Evolutionary conservation across 2,888 invertebrate genomes (phyloP), one percentile per base, ranked within the genome.

Genomic region (Xanthorhoe designata): DNA sequence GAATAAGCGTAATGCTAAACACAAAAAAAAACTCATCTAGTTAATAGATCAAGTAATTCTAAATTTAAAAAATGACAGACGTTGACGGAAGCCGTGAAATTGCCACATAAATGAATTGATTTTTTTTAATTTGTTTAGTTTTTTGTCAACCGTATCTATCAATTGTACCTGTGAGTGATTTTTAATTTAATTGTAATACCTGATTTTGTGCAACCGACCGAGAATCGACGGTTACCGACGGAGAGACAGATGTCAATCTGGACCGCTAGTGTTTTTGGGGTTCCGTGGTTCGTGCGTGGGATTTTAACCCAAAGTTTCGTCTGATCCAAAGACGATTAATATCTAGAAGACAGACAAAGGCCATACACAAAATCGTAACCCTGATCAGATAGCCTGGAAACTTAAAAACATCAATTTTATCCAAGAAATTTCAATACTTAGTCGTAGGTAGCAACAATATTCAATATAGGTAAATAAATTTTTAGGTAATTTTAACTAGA

Each of bases 121-220:
- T 13, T 17, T 1, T 42, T 13, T 17, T 1, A 17, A 47, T 13
- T 1, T 13, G 17, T 47, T 17, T 47, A 47, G 47, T 65, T 82
- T 78, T 84, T 68, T 88, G 84, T 75, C 70, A 74, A 79, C 90
- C 64, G 72, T 91, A 69, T 73, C 70, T 80, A 82, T 84, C 87
- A 83, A 86, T 87, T 82, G 86, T 87, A 83, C 83, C 82, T 83
- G 80, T 90, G 90, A 93, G 79, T 92, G 92, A 89, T 91, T 92
- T 91, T 90, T 88, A 92, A 92, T 92, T 91, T 92, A 92, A 93
- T 92, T 92, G 91, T 92, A 88, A 90, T 92, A 92, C 92, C 82
- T 88, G 92, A 91, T 91, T 91, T 90, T 86, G 91, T 82, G 76
- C 91, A 88, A 84, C 88, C 83, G 83, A 88, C 80, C 90, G 86